Evolutionary conservation across 2,888 invertebrate species (phyloP).

Genomic region (Cabera pusaria): DNA sequence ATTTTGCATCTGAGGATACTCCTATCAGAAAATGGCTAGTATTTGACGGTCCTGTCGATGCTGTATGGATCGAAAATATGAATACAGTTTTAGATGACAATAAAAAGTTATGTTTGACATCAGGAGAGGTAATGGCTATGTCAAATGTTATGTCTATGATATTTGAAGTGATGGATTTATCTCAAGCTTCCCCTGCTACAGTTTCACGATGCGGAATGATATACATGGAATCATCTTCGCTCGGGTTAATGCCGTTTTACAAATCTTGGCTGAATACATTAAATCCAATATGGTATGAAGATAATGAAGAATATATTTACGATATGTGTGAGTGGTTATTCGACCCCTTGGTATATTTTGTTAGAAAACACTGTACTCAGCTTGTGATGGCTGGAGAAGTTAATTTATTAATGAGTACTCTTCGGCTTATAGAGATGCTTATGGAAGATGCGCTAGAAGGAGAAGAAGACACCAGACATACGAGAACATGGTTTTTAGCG

Average conservation of each 20-base stretch:
- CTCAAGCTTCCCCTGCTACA: constrained; percentile 93
- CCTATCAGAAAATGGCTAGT: constrained; percentile 95
- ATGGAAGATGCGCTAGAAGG: constrained; percentile 88
- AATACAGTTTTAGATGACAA: constrained; percentile 95
- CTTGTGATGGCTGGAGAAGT: constrained; percentile 88
- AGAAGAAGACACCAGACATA: constrained; percentile 88
- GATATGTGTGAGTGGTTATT: constrained; percentile 90
- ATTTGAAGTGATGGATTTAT: constrained; percentile 94
- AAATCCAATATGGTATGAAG: constrained; percentile 85
- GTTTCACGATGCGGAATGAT: constrained; percentile 96
- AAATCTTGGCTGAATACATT: constrained; percentile 90
- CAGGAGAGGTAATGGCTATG: constrained; percentile 94
- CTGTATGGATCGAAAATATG: constrained; percentile 96
- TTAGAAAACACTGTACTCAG: constrained; percentile 87
- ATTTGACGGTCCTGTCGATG: constrained; percentile 95
- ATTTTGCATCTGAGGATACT: constrained; percentile 88
- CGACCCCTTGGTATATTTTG: constrained; percentile 88
- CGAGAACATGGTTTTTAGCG: constrained; percentile 89
- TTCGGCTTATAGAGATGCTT: constrained; percentile 90
- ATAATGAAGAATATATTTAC: constrained; percentile 83
- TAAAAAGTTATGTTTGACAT: constrained; percentile 93
- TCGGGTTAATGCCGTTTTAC: constrained; percentile 93
- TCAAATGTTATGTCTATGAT: constrained; percentile 92
- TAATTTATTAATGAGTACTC: constrained; percentile 87
- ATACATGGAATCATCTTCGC: constrained; percentile 92